These are phyloP conservation scores for Drosophila peninsularis DNA, from an alignment of 2,888 invertebrate species.

Conservation along the genomic window DNA sequence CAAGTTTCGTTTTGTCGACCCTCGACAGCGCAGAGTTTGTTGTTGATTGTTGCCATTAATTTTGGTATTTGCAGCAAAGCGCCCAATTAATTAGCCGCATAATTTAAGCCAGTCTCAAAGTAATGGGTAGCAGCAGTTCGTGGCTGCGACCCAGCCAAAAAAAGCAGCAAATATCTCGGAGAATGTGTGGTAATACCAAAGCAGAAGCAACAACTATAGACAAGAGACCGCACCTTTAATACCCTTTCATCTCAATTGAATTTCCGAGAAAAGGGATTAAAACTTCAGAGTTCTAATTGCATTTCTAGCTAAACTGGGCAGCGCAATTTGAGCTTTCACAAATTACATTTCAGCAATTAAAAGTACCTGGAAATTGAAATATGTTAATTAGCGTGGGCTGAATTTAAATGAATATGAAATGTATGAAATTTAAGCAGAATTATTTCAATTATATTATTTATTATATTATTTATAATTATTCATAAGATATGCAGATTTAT, in stretches of 20 bases:
- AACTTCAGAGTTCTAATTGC: neutral
- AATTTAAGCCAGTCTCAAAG: slow-evolving; percentile 48
- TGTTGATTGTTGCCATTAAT: slow-evolving; percentile 58
- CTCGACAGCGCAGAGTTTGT: slow-evolving; percentile 1
- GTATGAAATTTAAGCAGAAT: too few species aligned
- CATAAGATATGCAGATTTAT: too few species aligned
- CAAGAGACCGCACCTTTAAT: neutral
- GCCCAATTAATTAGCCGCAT: slow-evolving; percentile 71
- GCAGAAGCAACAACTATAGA: neutral
- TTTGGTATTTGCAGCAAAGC: slow-evolving; percentile 58
- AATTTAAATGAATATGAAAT: too few species aligned
- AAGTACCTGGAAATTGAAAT: neutral
- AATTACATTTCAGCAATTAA: neutral
- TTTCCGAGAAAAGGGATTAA: too few species aligned
- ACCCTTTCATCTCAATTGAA: neutral
- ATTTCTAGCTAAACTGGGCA: neutral
- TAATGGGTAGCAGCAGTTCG: slow-evolving; percentile 13
- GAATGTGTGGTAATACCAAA: neutral
- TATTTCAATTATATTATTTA: too few species aligned
- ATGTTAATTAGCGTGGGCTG: neutral
- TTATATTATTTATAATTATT: too few species aligned
- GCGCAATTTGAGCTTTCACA: neutral
- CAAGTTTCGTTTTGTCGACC: neutral
- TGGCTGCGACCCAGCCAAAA: neutral
- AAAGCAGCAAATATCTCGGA: neutral